Evolutionary conservation across 2,113 vertebrate genomes (phyloP), one percentile per base, ranked within the genome.

Genomic region (Strix aluco): DNA sequence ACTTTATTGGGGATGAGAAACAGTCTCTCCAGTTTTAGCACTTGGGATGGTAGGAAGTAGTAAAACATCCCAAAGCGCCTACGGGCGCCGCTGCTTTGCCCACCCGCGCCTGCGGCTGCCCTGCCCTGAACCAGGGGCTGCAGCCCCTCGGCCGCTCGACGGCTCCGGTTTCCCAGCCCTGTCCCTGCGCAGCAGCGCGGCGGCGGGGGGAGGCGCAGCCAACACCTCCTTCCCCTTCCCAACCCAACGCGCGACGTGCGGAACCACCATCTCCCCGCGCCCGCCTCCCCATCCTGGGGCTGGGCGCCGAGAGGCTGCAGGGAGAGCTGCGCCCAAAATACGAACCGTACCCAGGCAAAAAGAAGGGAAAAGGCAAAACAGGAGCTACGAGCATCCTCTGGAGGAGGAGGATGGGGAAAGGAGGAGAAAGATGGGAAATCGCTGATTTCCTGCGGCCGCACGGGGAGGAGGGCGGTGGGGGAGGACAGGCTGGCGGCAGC

Each of bases 11-110:
- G 97, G 97, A 89, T 29, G 75, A 92, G 95, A 81, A 96, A 62
- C 7, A 27, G 90, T 62, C 95, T 81, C 94, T 96, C 95, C 57
- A 71, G 81, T 71, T 86, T 23, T 47, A 86, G 92, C 42, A 59
- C 97, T 92, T 96, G 14, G 95, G 96, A 96, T 91, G 96, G 95
- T 78, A 90, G 98, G 97, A 97, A 98, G 98, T 74, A 94, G 97
- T 97, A 97, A 98, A 98, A 96, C 70, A 63, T 91, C 96, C 95
- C 85, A 81, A 38, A 93, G 65, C 44, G 67, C 95, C 92, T 92
- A 95, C 87, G 10, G 44, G 21, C 32, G 13, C 38, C 9, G 16
- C 46, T 34, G n/a, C n/a, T 42, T 29, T 7, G 6, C 44, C 44
- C 10, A 10, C 44, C 49, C 2, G n/a, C 32, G 32, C 9, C 18